A percentile compares a stretch with the other conserved stretches of the same genome.
Evolutionary conservation across 2,113 vertebrate species (phyloP).

Genomic region (Sturnus vulgaris): DNA sequence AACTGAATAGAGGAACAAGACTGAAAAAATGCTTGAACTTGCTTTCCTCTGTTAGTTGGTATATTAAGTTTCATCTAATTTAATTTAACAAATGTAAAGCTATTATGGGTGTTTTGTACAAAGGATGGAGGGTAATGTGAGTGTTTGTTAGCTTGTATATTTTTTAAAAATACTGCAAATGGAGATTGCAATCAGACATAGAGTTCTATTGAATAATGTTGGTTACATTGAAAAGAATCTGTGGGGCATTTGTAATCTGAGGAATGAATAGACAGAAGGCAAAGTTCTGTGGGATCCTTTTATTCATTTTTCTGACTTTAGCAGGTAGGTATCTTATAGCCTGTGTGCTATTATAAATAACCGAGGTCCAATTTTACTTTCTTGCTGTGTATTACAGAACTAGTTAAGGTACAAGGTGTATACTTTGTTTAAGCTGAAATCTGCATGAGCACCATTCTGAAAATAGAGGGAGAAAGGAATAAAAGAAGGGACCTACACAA

Average conservation of each 20-base stretch:
- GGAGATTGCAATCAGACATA: background rate
- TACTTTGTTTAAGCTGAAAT: background rate
- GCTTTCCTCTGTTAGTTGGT: background rate
- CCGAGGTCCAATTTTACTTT: background rate
- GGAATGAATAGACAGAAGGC: background rate
- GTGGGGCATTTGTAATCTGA: background rate
- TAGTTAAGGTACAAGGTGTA: rapidly evolving
- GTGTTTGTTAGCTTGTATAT: background rate
- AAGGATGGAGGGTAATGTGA: background rate
- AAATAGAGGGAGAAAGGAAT: background rate
- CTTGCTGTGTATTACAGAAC: background rate
- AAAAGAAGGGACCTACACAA: background rate
- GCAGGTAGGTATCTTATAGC: background rate
- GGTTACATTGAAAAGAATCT: background rate
- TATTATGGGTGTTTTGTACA: background rate
- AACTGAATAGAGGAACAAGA: background rate
- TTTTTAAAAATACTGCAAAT: background rate
- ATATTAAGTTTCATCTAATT: background rate
- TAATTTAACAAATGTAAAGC: background rate
- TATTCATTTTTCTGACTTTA: background rate
- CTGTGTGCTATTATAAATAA: background rate
- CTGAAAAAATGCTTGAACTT: background rate
- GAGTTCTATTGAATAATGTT: background rate
- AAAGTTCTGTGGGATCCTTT: background rate
- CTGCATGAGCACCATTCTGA: background rate